phyloP scores from a whole-genome alignment of 2,113 vertebrate genomes.

The Zosterops borbonicus region DNA sequence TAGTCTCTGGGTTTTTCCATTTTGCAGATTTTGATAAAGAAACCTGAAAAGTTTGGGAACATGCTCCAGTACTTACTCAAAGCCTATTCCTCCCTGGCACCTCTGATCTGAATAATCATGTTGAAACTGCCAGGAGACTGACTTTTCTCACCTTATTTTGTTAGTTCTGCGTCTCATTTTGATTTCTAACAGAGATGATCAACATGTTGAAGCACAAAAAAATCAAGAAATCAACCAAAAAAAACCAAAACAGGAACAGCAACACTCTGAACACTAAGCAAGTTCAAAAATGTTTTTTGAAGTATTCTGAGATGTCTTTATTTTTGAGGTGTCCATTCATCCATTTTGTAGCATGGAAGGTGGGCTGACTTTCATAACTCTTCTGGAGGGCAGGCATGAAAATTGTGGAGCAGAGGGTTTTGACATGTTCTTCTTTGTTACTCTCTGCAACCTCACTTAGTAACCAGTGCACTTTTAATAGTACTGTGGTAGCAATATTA shows the following conservation, averaged over 20 bases:
- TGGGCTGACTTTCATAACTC: not conserved
- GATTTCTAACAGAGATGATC: not conserved
- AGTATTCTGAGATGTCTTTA: not conserved
- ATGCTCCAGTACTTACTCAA: not conserved
- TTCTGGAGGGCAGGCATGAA: not conserved
- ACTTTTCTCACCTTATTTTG: not conserved
- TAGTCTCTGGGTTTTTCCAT: not conserved
- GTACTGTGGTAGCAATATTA: not conserved
- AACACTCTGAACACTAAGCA: not conserved
- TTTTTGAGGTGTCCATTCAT: not conserved
- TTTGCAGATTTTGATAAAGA: not conserved
- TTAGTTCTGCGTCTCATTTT: not conserved
- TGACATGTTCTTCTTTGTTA: not conserved
- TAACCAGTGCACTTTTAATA: not conserved
- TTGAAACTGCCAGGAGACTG: not conserved
- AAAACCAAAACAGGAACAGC: not conserved
- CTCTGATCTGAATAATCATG: slow-evolving; percentile 1
- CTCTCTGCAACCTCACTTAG: not conserved
- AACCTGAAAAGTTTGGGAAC: not conserved
- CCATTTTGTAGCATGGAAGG: not conserved
- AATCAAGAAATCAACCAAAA: not conserved
- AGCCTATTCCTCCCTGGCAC: not conserved
- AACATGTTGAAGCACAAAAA: not conserved
- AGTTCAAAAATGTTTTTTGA: not conserved
- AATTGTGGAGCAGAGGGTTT: not conserved